Percentiles rank a stretch among this genome's conserved stretches.
Evolutionary conservation across 1,140 invertebrate genomes (phyloP).

Genomic region (Lepidurus packardi): DNA sequence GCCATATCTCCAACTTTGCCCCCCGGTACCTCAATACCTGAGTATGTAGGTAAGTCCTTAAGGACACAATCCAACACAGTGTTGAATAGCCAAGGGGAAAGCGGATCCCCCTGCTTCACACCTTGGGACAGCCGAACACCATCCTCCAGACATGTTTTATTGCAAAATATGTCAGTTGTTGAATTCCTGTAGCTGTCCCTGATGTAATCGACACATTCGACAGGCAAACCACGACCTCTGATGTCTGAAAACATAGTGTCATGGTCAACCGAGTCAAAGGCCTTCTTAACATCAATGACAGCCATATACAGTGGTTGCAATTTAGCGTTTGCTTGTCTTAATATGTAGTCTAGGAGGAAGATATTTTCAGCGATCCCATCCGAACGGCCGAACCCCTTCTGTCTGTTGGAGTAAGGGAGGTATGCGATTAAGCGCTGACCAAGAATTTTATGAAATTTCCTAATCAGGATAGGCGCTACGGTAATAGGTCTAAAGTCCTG

Average conservation of each 20-base stretch:
- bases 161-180: background rate
- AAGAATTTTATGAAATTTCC: background rate
- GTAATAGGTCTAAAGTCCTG: background rate
- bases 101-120: slow-evolving; percentile 50
- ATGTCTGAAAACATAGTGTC: background rate
- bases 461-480: background rate
- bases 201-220: background rate
- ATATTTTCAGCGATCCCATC: background rate
- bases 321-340: slow-evolving; percentile 3
- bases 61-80: slow-evolving; percentile 44
- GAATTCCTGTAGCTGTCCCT: background rate
- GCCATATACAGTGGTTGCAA: background rate
- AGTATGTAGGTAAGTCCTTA: slow-evolving; percentile 26
- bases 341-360: background rate
- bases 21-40: slow-evolving; percentile 21
- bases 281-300: slow-evolving; percentile 16
- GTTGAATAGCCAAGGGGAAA: slow-evolving; percentile 50
- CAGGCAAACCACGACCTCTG: background rate
- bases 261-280: slow-evolving; percentile 26
- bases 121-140: slow-evolving; percentile 39
- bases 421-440: background rate
- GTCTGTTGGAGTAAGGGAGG: background rate
- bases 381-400: background rate
- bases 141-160: background rate
- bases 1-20: slow-evolving; percentile 36